phyloP scores from a whole-genome alignment of 2,797 vertebrate species.

The Poliocrania exsul region DNA sequence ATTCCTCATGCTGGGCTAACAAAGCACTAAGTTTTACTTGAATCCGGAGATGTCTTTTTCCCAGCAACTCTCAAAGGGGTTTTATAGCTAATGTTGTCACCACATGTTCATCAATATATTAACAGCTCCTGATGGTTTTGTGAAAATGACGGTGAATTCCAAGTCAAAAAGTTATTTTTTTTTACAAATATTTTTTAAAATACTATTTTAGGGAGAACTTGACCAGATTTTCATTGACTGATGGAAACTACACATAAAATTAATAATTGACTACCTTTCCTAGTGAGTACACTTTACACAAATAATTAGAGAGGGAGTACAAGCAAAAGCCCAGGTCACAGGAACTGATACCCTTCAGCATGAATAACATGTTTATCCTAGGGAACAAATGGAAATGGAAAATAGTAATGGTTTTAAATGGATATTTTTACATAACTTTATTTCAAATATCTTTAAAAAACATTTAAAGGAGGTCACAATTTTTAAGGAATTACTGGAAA shows the following conservation, averaged over 20 bases:
- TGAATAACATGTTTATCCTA: background rate
- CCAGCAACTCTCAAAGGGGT: background rate
- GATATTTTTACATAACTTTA: background rate
- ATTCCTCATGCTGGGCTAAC: conserved; percentile 37
- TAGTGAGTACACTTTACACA: background rate
- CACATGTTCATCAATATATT: conserved; percentile 28
- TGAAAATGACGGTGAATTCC: background rate
- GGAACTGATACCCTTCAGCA: background rate
- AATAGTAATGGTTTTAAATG: background rate
- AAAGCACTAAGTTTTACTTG: conserved; percentile 45
- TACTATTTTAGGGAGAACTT: background rate
- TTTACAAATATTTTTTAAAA: background rate
- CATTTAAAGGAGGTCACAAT: background rate
- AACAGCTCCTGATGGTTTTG: background rate
- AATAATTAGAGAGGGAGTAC: background rate
- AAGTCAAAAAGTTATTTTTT: background rate
- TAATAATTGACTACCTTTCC: background rate
- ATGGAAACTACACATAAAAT: background rate
- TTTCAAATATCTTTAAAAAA: background rate
- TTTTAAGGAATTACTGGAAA: background rate
- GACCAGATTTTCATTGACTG: background rate
- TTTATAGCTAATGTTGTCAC: conserved; percentile 21
- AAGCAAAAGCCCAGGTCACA: background rate
- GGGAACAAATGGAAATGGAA: background rate
- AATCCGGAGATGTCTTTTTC: background rate